Conservation (phyloP, 30 jellyfish, hydroid and myxozoan genomes). For the Turritopsis dohrnii region DNA sequence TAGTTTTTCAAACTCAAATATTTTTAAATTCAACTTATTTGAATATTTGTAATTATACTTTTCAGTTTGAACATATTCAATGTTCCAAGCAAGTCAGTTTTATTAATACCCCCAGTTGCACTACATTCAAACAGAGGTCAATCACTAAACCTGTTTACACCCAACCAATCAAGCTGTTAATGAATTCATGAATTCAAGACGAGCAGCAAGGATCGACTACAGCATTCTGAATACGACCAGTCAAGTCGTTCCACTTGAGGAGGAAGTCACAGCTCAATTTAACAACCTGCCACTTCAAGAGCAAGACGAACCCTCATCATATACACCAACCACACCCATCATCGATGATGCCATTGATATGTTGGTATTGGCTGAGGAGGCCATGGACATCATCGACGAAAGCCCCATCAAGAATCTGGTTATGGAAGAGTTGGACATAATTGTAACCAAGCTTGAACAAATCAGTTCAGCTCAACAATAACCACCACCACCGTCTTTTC, state of each 20-base stretch:
- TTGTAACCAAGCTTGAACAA: background rate
- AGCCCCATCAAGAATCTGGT: slow-evolving; percentile 8
- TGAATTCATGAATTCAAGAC: too few species aligned
- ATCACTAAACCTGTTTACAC: too few species aligned
- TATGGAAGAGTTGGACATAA: background rate
- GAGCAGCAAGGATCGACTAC: too few species aligned
- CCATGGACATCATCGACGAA: slow-evolving; percentile 11
- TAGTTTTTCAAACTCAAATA: too few species aligned
- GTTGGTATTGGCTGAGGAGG: slow-evolving; percentile 4
- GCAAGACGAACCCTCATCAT: slow-evolving; percentile 4
- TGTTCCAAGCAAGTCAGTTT: too few species aligned
- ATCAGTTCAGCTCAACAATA: slow-evolving; percentile 1
- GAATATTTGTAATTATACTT: too few species aligned
- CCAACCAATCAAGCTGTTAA: too few species aligned
- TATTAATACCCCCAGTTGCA: too few species aligned
- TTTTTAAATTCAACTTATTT: too few species aligned
- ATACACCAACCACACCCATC: slow-evolving; percentile 1
- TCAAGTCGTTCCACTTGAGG: slow-evolving; percentile 10
- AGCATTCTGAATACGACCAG: background rate
- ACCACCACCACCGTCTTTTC: slow-evolving; percentile 13
- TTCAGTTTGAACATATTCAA: too few species aligned
- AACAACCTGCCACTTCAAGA: background rate
- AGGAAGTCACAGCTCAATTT: slow-evolving; percentile 2
- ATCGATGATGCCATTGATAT: background rate
- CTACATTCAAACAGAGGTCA: too few species aligned